Percentiles rank a stretch among this genome's conserved stretches.
phyloP scores from a whole-genome alignment of 2,113 vertebrate species.

The Calyptommatus sinebrachiatus region DNA sequence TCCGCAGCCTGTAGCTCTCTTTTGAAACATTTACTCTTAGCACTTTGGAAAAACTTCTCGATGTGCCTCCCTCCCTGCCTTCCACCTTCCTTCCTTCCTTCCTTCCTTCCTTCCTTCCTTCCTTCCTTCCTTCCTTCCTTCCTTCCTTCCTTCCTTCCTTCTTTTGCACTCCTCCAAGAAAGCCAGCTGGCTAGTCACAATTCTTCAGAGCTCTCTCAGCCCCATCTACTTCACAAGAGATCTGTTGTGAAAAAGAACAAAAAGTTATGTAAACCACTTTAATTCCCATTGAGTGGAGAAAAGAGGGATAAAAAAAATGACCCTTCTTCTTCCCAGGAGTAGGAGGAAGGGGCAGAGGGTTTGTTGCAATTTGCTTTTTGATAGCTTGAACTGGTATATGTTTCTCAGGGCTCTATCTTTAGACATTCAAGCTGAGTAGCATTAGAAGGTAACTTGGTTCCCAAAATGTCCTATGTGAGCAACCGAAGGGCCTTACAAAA shows the following conservation, averaged over 20 bases:
- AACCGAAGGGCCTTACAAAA: not conserved
- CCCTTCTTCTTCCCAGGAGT: too few species aligned
- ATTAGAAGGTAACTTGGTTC: not conserved
- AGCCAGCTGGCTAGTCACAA: too few species aligned
- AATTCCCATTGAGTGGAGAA: too few species aligned
- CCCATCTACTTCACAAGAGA: too few species aligned
- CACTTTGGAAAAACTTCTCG: not conserved
- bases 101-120: too few species aligned
- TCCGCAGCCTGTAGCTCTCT: slow-evolving; percentile 28
- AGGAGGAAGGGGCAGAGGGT: not conserved
- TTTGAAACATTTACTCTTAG: slow-evolving; percentile 20
- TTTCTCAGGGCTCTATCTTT: not conserved
- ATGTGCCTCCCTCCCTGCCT: not conserved
- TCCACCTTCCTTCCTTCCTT: not conserved
- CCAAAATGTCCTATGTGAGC: not conserved
- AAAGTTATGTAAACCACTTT: too few species aligned
- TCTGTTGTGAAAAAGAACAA: too few species aligned
- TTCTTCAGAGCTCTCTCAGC: too few species aligned
- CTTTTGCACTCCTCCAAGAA: too few species aligned
- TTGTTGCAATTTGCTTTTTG: not conserved
- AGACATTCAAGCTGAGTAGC: not conserved
- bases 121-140: too few species aligned
- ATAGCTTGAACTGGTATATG: not conserved
- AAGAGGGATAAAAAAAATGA: too few species aligned
- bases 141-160: not conserved